Evolutionary conservation across 2,113 vertebrate species (phyloP).

Genomic region (Colossoma macropomum): DNA sequence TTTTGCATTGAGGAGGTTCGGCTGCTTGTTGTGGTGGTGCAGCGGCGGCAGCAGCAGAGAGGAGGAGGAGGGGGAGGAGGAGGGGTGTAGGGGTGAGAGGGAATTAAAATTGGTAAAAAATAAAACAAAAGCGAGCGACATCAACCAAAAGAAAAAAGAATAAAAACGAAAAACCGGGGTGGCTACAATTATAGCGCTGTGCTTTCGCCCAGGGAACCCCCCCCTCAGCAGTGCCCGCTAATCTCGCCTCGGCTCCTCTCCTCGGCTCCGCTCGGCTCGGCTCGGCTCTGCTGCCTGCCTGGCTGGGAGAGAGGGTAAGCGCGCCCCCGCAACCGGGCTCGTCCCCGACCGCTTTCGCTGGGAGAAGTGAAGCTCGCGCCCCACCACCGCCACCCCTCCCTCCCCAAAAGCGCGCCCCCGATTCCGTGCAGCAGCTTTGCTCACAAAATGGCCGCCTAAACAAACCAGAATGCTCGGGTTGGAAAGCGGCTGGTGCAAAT

Average conservation of each 20-base stretch:
- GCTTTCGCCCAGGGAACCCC: constrained; percentile 59
- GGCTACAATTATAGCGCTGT: constrained; percentile 60
- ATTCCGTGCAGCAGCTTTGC: constrained; percentile 50
- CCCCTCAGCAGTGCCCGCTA: constrained; percentile 60
- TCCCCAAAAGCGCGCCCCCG: neutral
- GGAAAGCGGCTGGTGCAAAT: neutral
- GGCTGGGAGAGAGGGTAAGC: neutral
- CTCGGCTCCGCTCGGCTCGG: constrained; percentile 61
- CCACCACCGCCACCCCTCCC: neutral
- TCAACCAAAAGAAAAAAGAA: neutral
- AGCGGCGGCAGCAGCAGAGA: constrained; percentile 4
- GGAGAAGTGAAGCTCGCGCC: constrained; percentile 60
- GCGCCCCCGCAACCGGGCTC: constrained; percentile 1
- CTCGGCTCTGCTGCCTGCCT: constrained; percentile 34
- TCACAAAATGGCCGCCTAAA: constrained; percentile 85
- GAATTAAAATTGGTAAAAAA: constrained; percentile 26
- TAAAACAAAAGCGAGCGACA: neutral
- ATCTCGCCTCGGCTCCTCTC: constrained; percentile 60
- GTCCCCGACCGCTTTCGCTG: constrained; percentile 30
- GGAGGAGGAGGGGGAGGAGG: constrained; percentile 27
- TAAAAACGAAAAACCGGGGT: constrained; percentile 40
- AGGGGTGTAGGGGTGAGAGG: constrained; percentile 43
- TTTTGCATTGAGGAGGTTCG: constrained; percentile 63
- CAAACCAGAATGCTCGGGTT: constrained; percentile 58
- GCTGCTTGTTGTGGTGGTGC: constrained; percentile 54